These are phyloP conservation scores for Eciton burchellii DNA, from an alignment of 1,140 invertebrate species.

Conservation along the genomic window DNA sequence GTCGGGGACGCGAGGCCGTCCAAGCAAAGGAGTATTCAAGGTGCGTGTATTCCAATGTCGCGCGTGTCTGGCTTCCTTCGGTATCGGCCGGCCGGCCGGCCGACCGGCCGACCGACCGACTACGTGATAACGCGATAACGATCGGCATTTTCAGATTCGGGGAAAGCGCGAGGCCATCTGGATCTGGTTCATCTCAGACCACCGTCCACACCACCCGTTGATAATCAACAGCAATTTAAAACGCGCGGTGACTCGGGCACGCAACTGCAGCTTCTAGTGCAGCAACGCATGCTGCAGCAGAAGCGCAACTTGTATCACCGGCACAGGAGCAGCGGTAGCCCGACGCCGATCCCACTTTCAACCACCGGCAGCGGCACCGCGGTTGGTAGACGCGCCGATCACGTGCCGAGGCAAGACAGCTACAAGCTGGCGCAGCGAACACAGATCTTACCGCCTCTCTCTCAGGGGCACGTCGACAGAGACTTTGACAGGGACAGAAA, in stretches of 20 bases:
- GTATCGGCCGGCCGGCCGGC: too few relatives aligned
- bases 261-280: conserved; percentile 87
- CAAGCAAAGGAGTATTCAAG: conserved; percentile 82
- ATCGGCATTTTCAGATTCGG: conserved; percentile 74
- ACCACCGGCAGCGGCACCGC: conserved; percentile 75
- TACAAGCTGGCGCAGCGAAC: conserved; percentile 88
- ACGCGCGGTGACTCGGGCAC: conserved; percentile 78
- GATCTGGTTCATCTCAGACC: conserved; percentile 80
- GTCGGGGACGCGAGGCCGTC: conserved; percentile 75
- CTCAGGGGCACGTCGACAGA: conserved; percentile 75
- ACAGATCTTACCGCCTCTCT: conserved; percentile 85
- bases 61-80: background rate
- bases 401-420: conserved; percentile 87
- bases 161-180: conserved; percentile 80
- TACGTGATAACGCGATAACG: conserved; percentile 1
- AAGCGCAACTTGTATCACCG: conserved; percentile 88
- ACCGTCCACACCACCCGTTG: conserved; percentile 77
- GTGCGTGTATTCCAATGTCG: too few relatives aligned
- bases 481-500: conserved; percentile 78
- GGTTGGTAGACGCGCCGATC: conserved; percentile 80
- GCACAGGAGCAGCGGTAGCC: conserved; percentile 83
- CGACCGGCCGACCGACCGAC: too few relatives aligned
- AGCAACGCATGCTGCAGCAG: conserved; percentile 87
- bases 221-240: conserved; percentile 79
- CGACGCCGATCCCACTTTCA: conserved; percentile 73